Evolutionary conservation across 2,113 vertebrate genomes (phyloP).

Genomic region (Hydrolagus affinis): DNA sequence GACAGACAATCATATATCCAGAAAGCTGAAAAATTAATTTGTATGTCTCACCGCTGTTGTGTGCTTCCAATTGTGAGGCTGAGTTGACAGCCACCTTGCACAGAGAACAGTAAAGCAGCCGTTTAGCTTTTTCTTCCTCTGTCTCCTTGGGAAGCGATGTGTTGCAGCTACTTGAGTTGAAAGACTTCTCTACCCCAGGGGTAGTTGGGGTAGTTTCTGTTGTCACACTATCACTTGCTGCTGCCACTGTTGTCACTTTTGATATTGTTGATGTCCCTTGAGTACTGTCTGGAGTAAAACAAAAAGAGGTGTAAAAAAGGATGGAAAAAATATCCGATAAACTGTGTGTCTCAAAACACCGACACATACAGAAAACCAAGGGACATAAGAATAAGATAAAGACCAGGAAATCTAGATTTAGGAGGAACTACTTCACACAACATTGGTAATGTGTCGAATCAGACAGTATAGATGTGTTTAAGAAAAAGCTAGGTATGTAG

Average conservation of each 20-base stretch:
- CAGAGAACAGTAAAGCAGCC: conserved; percentile 93
- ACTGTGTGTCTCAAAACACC: background rate
- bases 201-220: conserved; percentile 64
- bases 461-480: no score
- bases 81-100: conserved; percentile 98
- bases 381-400: no score
- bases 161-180: conserved; percentile 49
- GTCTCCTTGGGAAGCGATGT: conserved; percentile 64
- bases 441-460: no score
- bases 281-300: conserved; percentile 52
- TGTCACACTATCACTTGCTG: conserved; percentile 48
- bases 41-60: conserved; percentile 83
- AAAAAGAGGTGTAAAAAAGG: background rate
- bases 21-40: conserved; percentile 41
- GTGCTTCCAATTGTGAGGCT: conserved; percentile 89
- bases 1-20: conserved; percentile 48
- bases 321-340: background rate
- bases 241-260: conserved; percentile 47
- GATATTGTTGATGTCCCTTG: conserved; percentile 58
- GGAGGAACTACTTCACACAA: no score
- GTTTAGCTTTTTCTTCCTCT: conserved; percentile 86
- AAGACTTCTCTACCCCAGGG: conserved; percentile 61
- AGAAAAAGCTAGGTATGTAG: no score
- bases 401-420: no score
- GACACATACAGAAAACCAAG: no score